A percentile compares a stretch with the other conserved stretches of the same genome.
phyloP scores from a whole-genome alignment of 1,140 invertebrate species.

The Camponotus floridanus region DNA sequence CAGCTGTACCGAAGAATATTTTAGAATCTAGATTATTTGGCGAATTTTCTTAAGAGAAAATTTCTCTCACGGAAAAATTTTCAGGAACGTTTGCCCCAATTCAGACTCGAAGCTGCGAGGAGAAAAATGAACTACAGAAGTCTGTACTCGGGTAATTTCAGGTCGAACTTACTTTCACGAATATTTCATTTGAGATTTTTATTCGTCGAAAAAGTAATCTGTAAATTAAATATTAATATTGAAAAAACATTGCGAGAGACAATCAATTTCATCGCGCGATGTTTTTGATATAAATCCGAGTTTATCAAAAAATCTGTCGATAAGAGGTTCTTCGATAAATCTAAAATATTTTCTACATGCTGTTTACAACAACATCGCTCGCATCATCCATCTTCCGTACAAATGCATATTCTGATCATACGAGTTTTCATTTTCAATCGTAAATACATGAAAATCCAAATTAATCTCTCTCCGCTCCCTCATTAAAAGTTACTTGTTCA shows the following conservation, averaged over 20 bases:
- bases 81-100: not conserved
- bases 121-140: not conserved
- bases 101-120: not conserved
- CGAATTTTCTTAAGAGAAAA: not conserved
- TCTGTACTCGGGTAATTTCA: slow-evolving; percentile 21
- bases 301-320: not conserved
- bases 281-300: not conserved
- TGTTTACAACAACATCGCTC: not conserved
- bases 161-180: not conserved
- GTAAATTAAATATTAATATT: not conserved
- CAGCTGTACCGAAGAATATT: not conserved
- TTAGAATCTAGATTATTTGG: not conserved
- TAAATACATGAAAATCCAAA: slow-evolving; percentile 54
- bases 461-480: slow-evolving; percentile 44
- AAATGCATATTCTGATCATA: slow-evolving; percentile 31
- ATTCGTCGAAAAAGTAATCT: not conserved
- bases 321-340: slow-evolving; percentile 7
- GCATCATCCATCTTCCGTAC: slow-evolving; percentile 15
- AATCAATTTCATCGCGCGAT: not conserved
- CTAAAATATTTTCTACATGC: not conserved
- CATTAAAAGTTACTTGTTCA: slow-evolving; percentile 45
- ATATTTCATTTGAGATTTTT: not conserved
- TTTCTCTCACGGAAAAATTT: not conserved
- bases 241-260: not conserved
- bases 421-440: slow-evolving; percentile 50